Evolutionary conservation across 2,797 vertebrate species (phyloP).

Genomic region (Chaetophractus vellerosus): DNA sequence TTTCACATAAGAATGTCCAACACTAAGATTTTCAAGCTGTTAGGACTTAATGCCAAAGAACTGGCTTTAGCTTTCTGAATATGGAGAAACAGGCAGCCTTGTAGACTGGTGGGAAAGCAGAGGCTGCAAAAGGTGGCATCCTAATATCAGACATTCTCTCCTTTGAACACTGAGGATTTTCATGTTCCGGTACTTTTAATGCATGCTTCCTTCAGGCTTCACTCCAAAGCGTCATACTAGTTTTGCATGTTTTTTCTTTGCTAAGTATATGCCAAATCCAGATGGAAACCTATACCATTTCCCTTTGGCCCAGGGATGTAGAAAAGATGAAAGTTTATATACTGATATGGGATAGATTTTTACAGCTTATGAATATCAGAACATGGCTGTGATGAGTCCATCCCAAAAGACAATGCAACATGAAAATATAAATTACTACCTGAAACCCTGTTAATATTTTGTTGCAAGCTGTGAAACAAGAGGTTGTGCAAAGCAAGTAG

Average conservation of each 20-base stretch:
- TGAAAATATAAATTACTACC: background rate
- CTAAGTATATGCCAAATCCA: conserved; percentile 9
- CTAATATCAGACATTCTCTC: background rate
- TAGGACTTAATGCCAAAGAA: conserved; percentile 29
- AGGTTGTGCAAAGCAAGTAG: background rate
- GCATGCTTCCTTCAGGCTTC: background rate
- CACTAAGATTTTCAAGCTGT: conserved; percentile 63
- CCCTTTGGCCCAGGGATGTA: background rate
- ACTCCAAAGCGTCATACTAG: background rate
- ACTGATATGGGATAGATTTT: background rate
- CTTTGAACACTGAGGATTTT: background rate
- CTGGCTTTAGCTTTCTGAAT: background rate
- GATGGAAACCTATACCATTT: background rate
- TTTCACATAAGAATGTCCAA: conserved; percentile 68
- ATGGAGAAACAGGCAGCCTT: background rate
- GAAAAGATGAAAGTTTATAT: background rate
- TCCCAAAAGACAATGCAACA: background rate
- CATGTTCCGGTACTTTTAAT: background rate
- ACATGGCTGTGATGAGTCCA: background rate
- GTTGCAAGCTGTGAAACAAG: background rate
- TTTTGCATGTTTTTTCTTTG: background rate
- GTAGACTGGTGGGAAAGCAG: background rate
- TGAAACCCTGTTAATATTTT: background rate
- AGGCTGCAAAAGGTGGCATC: background rate
- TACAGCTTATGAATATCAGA: conserved; percentile 7